Percentiles rank a stretch among this genome's conserved stretches.
Conservation (phyloP, 2,113 vertebrate genomes). For the Ascaphus truei region DNA sequence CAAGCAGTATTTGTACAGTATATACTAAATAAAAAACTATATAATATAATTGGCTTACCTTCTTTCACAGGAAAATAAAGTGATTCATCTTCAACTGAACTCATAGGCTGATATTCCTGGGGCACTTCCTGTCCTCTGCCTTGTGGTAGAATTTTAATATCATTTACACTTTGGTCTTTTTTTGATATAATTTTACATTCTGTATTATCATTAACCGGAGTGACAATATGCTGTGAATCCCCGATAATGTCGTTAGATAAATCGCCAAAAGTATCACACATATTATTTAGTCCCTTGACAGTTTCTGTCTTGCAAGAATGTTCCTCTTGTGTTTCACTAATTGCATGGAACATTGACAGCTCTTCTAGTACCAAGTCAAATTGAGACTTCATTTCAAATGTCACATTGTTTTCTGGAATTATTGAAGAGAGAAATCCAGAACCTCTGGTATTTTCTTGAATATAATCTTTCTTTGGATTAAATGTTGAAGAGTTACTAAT, state of each 20-base stretch:
- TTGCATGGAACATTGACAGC: conserved; percentile 3
- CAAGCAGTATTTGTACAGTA: too few species aligned
- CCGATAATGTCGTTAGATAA: neutral
- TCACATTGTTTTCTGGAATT: neutral
- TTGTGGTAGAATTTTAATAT: neutral
- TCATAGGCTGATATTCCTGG: neutral
- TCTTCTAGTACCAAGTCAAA: conserved; percentile 27
- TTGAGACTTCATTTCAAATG: conserved; percentile 6
- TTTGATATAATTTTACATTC: neutral
- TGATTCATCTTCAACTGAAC: neutral
- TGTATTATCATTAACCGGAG: neutral
- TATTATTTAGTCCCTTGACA: neutral
- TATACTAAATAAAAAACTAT: neutral
- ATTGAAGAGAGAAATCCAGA: neutral
- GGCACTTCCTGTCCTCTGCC: neutral
- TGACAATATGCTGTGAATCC: neutral
- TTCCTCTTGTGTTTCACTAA: neutral
- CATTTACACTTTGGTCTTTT: neutral
- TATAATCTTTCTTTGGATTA: neutral
- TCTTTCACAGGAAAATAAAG: neutral
- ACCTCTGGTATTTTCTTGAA: neutral
- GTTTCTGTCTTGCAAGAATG: neutral
- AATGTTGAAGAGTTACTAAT: neutral
- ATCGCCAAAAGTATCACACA: neutral
- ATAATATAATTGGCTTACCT: neutral